Evolutionary conservation across 1,140 invertebrate genomes (phyloP), one percentile per base, ranked within the genome.

Genomic region (Octopus bimaculoides): DNA sequence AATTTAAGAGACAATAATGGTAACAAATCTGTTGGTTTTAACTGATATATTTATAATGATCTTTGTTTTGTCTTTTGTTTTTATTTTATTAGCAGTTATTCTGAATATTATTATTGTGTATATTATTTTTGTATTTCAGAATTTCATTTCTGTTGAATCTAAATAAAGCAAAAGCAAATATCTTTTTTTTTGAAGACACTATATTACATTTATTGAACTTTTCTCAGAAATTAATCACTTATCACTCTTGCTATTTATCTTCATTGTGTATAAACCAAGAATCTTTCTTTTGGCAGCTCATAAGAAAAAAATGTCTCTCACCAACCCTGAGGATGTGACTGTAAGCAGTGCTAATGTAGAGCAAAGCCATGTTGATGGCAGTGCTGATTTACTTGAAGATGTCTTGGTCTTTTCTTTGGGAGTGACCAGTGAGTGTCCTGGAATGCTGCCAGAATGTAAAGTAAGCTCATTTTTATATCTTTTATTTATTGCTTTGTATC

Each of bases 381-480:
- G 9, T 74, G 17, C 6, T 75, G 17, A 52, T 41, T n/a, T 78
- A 12, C 87, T 81, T 8, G 88, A 92, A 77, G 92, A 92, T 79
- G 93, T 95, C 9, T 88, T 95, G 17, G 92, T 95, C 41, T 93
- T 95, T 84, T 92, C 93, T 26, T 92, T 94, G 83, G 89, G 87
- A 56, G 90, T 88, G 52, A 89, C 90, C 54, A 89, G 88, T 26
- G 93, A 94, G 84, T 93, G 92, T 78, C 92, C 94, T 17, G 94
- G 94, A 41, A 90, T 94, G 82, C 84, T 95, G n/a, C 91, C 93
- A 17, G 94, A 95, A 90, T 92, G 94, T 77, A 94, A 95, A 89
- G 93, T 94, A 20, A 26, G 80, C 5, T 71, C 7, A 6, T n/a
- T 71, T 71, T 17, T 41, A 41, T 41, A 41, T 41, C 1, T 41